A percentile compares a stretch with the other conserved stretches of the same genome.
Conservation (phyloP, 2,113 vertebrate genomes). For the Barbus barbus region DNA sequence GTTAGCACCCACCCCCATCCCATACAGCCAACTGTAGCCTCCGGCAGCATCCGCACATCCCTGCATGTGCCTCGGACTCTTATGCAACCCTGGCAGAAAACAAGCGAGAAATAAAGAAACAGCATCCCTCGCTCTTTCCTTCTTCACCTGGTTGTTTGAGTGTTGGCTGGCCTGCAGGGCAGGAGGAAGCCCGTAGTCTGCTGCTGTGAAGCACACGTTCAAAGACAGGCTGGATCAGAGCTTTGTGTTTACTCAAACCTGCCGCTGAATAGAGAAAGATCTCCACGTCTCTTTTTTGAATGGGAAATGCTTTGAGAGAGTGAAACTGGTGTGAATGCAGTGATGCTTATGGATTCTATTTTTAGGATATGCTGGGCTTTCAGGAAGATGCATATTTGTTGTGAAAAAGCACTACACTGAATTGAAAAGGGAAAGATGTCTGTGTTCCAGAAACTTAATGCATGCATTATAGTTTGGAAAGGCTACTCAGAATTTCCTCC, state of each 20-base stretch:
- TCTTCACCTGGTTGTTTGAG: constrained; percentile 66
- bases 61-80: constrained; percentile 58
- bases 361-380: neutral
- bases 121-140: constrained; percentile 44
- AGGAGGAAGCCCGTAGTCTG: constrained; percentile 61
- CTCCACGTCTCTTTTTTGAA: neutral
- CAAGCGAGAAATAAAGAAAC: neutral
- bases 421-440: neutral
- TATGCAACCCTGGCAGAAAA: constrained; percentile 62
- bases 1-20: constrained; percentile 34
- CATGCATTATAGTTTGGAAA: neutral
- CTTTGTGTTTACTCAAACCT: constrained; percentile 4
- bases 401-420: neutral
- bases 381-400: neutral
- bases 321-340: neutral
- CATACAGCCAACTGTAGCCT: constrained; percentile 61
- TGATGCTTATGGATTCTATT: neutral
- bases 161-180: constrained; percentile 61
- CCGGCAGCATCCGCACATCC: constrained; percentile 55
- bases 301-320: constrained; percentile 1
- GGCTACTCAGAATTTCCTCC: neutral
- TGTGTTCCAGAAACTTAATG: neutral
- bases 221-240: constrained; percentile 5
- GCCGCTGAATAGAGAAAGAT: neutral
- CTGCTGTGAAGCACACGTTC: too few species aligned